phyloP scores from a whole-genome alignment of 2,113 vertebrate species.

The Psophia crepitans region DNA sequence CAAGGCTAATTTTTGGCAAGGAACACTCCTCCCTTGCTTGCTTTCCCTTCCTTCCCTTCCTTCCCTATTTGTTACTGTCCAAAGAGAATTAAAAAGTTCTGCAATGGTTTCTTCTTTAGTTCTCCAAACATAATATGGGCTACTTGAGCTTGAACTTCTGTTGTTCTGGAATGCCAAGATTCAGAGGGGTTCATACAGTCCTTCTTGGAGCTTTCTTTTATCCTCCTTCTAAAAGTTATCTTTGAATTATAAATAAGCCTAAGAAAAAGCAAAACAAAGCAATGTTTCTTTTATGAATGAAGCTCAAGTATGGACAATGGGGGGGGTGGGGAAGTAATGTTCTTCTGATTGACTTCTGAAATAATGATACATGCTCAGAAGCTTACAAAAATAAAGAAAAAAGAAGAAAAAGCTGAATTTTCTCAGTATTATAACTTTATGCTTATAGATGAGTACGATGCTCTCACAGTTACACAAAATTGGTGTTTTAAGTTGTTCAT shows the following conservation, averaged over 20 bases:
- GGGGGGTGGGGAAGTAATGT: accelerated
- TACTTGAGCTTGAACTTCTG: not conserved
- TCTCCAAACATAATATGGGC: not conserved
- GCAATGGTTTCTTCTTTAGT: not conserved
- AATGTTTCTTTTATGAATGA: not conserved
- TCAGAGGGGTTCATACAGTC: not conserved
- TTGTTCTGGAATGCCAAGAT: not conserved
- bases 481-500: not conserved
- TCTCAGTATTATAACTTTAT: not conserved
- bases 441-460: not conserved
- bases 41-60: not conserved
- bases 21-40: not conserved
- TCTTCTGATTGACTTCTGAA: not conserved
- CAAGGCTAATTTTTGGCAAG: not conserved
- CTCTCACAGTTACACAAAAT: not conserved
- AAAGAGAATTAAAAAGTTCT: not conserved
- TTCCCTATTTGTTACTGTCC: not conserved
- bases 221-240: not conserved
- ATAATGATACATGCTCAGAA: not conserved
- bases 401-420: not conserved
- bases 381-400: not conserved
- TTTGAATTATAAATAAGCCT: not conserved
- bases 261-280: not conserved
- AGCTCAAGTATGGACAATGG: not conserved
- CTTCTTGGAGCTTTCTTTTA: not conserved